Conservation (phyloP, 1,140 invertebrate genomes). For the Lutraria rhynchaena region DNA sequence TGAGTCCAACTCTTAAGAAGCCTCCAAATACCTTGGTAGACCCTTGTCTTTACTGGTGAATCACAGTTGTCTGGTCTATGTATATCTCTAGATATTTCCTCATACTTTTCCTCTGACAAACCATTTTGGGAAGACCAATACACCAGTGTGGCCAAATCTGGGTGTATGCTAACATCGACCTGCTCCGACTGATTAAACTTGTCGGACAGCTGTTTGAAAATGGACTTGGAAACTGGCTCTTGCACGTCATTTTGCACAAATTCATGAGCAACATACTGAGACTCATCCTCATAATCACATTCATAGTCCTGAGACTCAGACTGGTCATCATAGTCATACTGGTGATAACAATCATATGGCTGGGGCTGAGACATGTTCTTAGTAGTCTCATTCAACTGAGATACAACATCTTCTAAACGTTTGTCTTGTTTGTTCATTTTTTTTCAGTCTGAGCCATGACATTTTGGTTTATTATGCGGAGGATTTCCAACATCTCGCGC, state of each 20-base stretch:
- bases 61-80: constrained; percentile 12
- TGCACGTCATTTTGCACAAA: not conserved
- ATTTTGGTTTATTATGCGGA: not conserved
- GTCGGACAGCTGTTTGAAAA: not conserved
- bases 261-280: not conserved
- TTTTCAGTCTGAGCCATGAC: not conserved
- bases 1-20: constrained; percentile 26
- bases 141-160: no score
- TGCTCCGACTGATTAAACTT: constrained; percentile 7
- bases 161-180: constrained; percentile 19
- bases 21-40: constrained; percentile 39
- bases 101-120: constrained; percentile 4
- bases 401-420: constrained; percentile 6
- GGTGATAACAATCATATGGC: no score
- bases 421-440: constrained; percentile 7
- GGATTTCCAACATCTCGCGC: not conserved
- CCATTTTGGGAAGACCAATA: no score
- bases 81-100: constrained; percentile 21
- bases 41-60: constrained; percentile 27
- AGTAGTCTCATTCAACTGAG: not conserved
- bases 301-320: not conserved
- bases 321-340: not conserved
- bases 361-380: not conserved
- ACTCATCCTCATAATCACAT: not conserved
- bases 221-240: not conserved